These are phyloP conservation scores for Bombyx mori DNA, from an alignment of 1,140 invertebrate species.

Conservation along the genomic window ASM3026992v2 NC_085125.1:8222501-8223000, in stretches of 20 bases:
- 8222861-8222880: slow-evolving; percentile 23
- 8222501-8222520: too few species aligned
- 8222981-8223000: slow-evolving; percentile 25
- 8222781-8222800: slow-evolving; percentile 25
- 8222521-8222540: too few species aligned
- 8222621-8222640: slow-evolving; percentile 2
- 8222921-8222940: slow-evolving; percentile 47
- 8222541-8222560: too few species aligned
- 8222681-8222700: too few species aligned
- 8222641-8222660: too few species aligned
- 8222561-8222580: slow-evolving; percentile 20
- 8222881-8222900: slow-evolving; percentile 24
- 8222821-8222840: slow-evolving; percentile 23
- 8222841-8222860: slow-evolving; percentile 20
- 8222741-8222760: too few species aligned
- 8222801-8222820: slow-evolving; percentile 22
- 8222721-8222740: too few species aligned
- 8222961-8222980: slow-evolving; percentile 24
- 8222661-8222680: too few species aligned
- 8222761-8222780: slow-evolving; percentile 27
- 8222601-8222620: slow-evolving; percentile 22
- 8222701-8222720: too few species aligned
- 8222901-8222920: slow-evolving; percentile 31
- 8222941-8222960: slow-evolving; percentile 24
- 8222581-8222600: slow-evolving; percentile 18